Base-by-base conservation (phyloP, 2,113 vertebrate species). In the Bufo gargarizans region DNA sequence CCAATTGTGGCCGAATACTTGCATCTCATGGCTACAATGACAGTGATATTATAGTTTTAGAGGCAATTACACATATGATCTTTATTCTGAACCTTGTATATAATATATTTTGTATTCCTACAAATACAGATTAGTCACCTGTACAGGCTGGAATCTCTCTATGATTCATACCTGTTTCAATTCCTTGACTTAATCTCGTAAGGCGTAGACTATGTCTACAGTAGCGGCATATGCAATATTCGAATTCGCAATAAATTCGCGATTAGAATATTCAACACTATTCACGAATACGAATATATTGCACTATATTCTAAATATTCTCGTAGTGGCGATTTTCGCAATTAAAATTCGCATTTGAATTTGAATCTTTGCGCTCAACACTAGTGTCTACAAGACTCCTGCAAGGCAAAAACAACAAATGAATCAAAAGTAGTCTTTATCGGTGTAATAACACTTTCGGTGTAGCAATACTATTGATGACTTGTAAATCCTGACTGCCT, bases 131-230 rank as follows among this genome's bases (percentile, higher is more conserved):
- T 5, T 3, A 10, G 20, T 49, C 53, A 79, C n/a, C 11, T 12
- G 10, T 6, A 80, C 4, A 79, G 20, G 8, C 6, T 56, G 13
- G 53, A 16, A 2, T 17, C 49, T 63, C 2, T 4, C 16, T 10
- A 45, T 50, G n/a, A 10, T 82, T 56, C 61, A 92, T 93, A 99
- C 98, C 97, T 99, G 99, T 91, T 98, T 99, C 89, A 99, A 92
- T 88, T 99, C 98, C 89, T 98, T 98, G 88, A 99, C 98, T 90
- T 99, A 97, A 72, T 99, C 98, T 93, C 99, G 99, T 93, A 99
- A 94, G 86, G 98, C 98, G 67, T 99, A 99, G 78, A 99, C 98
- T 0, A 98, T 99, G 91, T 99, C 98, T 33, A 33, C 33, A 33
- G 33, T 33, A 33, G 33, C 33, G 33, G 33, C 33, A 33, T 33